Evolutionary conservation across 2,888 invertebrate genomes (phyloP).

Genomic region (Empis stercorea): DNA sequence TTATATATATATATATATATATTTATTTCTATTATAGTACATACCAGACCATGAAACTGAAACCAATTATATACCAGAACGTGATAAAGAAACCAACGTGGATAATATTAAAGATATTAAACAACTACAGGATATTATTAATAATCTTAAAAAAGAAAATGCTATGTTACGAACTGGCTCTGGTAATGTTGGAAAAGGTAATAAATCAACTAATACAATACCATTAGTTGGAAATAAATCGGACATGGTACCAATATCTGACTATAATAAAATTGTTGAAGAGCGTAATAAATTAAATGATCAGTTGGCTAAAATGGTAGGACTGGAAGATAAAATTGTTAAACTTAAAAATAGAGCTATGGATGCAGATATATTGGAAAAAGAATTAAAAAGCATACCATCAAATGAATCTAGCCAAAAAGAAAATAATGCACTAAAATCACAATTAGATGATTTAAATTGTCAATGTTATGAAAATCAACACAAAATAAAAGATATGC

Average conservation of each 20-base stretch:
- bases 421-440: background rate
- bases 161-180: background rate
- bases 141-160: constrained; percentile 6
- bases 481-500: background rate
- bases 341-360: constrained; percentile 7
- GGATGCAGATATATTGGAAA: constrained; percentile 7
- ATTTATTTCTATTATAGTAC: too few relatives aligned
- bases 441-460: background rate
- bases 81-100: constrained; percentile 16
- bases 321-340: constrained; percentile 8
- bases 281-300: constrained; percentile 7
- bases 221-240: too few relatives aligned
- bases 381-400: constrained; percentile 2
- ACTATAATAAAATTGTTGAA: background rate
- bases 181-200: too few relatives aligned
- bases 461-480: background rate
- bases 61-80: constrained; percentile 10
- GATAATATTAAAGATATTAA: constrained; percentile 18
- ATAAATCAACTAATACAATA: too few relatives aligned
- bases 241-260: too few relatives aligned
- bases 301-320: constrained; percentile 7
- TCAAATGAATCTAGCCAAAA: background rate
- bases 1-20: background rate
- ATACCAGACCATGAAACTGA: constrained; percentile 1
- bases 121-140: constrained; percentile 4